Percentiles rank a stretch among this genome's conserved stretches.
These are phyloP conservation scores for Scyliorhinus canicula DNA, from an alignment of 2,797 vertebrate genomes.

Conservation along the genomic window DNA sequence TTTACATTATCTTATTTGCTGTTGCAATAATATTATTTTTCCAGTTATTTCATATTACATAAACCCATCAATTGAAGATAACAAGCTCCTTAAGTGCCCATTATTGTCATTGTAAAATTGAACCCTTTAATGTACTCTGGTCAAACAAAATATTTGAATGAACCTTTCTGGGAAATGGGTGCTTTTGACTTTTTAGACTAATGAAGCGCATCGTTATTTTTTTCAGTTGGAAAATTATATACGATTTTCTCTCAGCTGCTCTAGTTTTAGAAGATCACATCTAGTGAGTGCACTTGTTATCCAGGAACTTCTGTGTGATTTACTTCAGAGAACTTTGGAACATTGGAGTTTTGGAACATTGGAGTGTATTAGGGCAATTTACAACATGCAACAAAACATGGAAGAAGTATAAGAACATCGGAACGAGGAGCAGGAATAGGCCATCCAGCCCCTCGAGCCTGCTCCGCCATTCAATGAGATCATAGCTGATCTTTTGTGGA, in stretches of 20 bases:
- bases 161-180: neutral
- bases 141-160: neutral
- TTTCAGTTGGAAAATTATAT: neutral
- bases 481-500: too few relatives aligned
- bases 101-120: neutral
- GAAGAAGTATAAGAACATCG: too few relatives aligned
- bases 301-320: neutral
- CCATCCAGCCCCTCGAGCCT: too few relatives aligned
- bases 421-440: too few relatives aligned
- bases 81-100: neutral
- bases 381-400: neutral
- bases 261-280: neutral
- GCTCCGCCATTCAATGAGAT: too few relatives aligned
- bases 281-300: neutral
- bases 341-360: neutral
- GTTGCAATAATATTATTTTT: neutral
- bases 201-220: neutral
- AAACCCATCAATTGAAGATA: neutral
- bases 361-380: neutral
- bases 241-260: neutral
- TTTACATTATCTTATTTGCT: neutral
- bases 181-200: neutral
- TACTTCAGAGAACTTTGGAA: neutral
- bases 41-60: neutral
- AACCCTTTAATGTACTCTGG: too few relatives aligned